Evolutionary conservation across 2,888 invertebrate species (phyloP).

Genomic region (Drosophila ustulata): DNA sequence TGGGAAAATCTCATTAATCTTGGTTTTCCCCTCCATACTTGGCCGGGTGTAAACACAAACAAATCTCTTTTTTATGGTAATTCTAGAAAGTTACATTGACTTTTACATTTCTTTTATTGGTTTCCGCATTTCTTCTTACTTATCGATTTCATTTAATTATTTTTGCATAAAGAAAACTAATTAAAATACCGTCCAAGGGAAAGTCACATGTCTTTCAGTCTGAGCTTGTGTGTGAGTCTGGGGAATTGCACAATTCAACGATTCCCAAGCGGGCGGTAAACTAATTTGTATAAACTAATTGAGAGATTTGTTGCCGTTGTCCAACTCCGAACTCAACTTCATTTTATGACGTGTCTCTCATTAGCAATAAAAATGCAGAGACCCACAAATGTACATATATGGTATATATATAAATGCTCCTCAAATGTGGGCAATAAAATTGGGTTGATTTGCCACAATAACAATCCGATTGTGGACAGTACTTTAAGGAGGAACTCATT

Average conservation of each 20-base stretch:
- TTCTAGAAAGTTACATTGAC: slow-evolving; percentile 66
- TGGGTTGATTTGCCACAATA: slow-evolving; percentile 52
- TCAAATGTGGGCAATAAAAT: slow-evolving; percentile 52
- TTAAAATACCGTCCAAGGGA: slow-evolving; percentile 39
- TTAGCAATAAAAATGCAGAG: slow-evolving; percentile 69
- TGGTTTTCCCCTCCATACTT: slow-evolving; percentile 31
- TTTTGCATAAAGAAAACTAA: slow-evolving; percentile 51
- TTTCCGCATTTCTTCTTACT: slow-evolving; percentile 37
- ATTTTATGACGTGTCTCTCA: slow-evolving; percentile 74
- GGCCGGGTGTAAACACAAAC: slow-evolving; percentile 68
- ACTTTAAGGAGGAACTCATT: slow-evolving; percentile 9
- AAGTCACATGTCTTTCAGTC: neutral
- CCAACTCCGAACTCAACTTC: slow-evolving; percentile 24
- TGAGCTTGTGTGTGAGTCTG: slow-evolving; percentile 1
- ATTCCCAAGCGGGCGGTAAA: slow-evolving; percentile 75
- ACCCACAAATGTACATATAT: slow-evolving; percentile 12
- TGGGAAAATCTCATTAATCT: slow-evolving; percentile 72
- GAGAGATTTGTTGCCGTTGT: slow-evolving; percentile 63
- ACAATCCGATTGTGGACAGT: slow-evolving; percentile 23
- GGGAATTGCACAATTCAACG: slow-evolving; percentile 42
- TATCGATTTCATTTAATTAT: slow-evolving; percentile 75
- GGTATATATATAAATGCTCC: neutral
- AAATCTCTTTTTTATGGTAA: slow-evolving; percentile 83
- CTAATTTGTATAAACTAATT: slow-evolving; percentile 78
- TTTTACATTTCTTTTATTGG: slow-evolving; percentile 31